Evolutionary conservation across 2,113 vertebrate species (phyloP).

Genomic region (Aegotheles bennettii): DNA sequence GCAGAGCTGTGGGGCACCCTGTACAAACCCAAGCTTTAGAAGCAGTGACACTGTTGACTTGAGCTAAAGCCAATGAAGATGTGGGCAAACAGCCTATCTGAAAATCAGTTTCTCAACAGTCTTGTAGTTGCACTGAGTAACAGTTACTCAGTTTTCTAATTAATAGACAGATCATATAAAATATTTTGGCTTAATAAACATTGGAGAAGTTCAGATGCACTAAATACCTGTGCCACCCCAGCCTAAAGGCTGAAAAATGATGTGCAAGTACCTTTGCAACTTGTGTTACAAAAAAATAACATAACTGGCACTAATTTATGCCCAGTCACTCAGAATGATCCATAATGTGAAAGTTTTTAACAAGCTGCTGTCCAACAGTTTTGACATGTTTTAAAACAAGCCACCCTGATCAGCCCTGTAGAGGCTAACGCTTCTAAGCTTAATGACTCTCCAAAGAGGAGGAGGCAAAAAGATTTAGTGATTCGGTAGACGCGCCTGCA

Average conservation of each 20-base stretch:
- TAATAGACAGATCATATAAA: background rate
- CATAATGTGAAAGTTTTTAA: background rate
- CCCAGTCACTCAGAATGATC: background rate
- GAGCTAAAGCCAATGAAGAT: background rate
- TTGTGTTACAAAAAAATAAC: background rate
- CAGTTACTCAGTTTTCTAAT: background rate
- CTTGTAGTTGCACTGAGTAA: background rate
- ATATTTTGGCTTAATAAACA: background rate
- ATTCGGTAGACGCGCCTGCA: background rate
- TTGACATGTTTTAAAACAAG: constrained; percentile 17
- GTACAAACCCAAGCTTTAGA: background rate
- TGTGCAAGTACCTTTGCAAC: background rate
- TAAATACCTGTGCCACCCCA: background rate
- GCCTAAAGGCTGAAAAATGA: background rate
- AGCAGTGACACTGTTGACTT: background rate
- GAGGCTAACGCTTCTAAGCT: background rate
- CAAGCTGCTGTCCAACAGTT: background rate
- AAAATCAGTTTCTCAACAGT: background rate
- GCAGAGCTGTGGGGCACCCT: background rate
- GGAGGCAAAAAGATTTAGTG: background rate
- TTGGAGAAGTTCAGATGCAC: background rate
- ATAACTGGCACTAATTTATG: background rate
- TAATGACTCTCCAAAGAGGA: constrained; percentile 1
- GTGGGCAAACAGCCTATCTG: background rate
- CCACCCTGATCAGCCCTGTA: background rate